Evolutionary conservation across 35 echinoderm and acorn worm genomes (phyloP).

Genomic region (Anneissia japonica): DNA sequence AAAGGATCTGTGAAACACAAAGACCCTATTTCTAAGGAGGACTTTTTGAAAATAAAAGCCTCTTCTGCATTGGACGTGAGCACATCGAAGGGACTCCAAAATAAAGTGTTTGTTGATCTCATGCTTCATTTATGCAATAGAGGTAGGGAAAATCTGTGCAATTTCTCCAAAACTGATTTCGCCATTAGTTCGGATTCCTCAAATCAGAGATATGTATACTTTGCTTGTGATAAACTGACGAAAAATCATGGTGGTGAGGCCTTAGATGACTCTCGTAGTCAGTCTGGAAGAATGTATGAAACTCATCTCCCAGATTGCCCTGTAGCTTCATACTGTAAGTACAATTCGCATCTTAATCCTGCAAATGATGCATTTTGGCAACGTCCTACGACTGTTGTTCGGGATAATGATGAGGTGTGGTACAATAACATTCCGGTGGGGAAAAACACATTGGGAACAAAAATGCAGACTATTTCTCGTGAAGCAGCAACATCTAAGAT

Average conservation of each 20-base stretch:
- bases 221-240: constrained; percentile 3
- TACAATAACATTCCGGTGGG: constrained; percentile 24
- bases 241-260: constrained; percentile 20
- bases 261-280: neutral
- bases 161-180: constrained; percentile 21
- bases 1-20: constrained; percentile 8
- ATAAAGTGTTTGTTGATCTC: constrained; percentile 45
- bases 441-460: neutral
- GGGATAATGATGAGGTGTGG: neutral
- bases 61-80: constrained; percentile 16
- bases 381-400: constrained; percentile 12
- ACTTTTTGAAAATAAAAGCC: constrained; percentile 37
- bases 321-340: constrained; percentile 15
- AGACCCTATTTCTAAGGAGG: constrained; percentile 23
- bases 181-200: neutral
- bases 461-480: constrained; percentile 12
- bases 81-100: constrained; percentile 31
- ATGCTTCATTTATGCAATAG: constrained; percentile 51
- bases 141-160: constrained; percentile 20
- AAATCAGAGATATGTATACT: constrained; percentile 4
- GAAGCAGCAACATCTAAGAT: constrained; percentile 4
- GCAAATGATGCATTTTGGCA: constrained; percentile 28
- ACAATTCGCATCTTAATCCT: constrained; percentile 3
- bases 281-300: constrained; percentile 44
- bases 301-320: constrained; percentile 23